A percentile compares a stretch with the other conserved stretches of the same genome.
phyloP scores from a whole-genome alignment of 2,113 vertebrate species.

The Aldabrachelys gigantea region DNA sequence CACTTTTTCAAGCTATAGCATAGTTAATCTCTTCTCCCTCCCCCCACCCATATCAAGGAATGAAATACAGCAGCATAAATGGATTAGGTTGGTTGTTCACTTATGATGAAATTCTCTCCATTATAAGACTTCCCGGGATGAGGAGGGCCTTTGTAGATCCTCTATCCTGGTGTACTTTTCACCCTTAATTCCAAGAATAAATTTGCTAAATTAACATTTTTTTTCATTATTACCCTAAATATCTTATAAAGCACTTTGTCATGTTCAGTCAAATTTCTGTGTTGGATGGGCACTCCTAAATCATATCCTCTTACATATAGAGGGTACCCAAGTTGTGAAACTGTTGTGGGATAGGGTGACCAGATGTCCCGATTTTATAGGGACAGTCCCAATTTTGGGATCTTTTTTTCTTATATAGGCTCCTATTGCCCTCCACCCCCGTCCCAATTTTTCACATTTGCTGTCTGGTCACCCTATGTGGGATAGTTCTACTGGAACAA shows the following conservation, averaged over 20 bases:
- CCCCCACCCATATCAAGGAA: not conserved
- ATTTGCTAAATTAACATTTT: not conserved
- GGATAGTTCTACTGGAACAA: accelerated
- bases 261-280: not conserved
- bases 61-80: not conserved
- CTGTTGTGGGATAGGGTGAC: no score
- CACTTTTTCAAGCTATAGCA: not conserved
- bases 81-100: not conserved
- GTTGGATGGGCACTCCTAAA: not conserved
- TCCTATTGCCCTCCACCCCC: no score
- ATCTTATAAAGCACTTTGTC: not conserved
- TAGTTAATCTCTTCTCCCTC: not conserved
- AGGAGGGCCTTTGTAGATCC: not conserved
- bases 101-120: not conserved
- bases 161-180: not conserved
- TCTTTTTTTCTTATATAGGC: no score
- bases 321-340: not conserved
- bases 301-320: not conserved
- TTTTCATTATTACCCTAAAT: not conserved
- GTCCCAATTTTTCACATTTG: no score
- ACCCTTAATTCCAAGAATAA: not conserved
- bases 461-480: no score
- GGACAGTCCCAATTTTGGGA: no score
- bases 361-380: no score
- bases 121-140: not conserved